Base-by-base conservation (phyloP, 2,888 invertebrate genomes). In the Xestia c-nigrum region DNA sequence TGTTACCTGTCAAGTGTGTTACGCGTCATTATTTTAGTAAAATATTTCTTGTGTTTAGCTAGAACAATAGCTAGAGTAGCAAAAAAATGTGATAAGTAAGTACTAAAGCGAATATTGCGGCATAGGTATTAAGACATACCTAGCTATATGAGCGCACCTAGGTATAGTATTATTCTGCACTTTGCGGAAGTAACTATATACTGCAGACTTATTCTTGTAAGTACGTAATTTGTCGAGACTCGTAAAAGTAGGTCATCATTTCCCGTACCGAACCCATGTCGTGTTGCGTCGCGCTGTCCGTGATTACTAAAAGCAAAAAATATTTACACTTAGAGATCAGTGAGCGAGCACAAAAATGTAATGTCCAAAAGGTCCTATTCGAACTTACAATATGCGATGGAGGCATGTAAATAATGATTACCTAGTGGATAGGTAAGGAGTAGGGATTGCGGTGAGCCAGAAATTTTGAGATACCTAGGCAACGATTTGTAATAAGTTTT, bases 1-100 rank as follows among this genome's bases (percentile, higher is more conserved):
- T 43, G 9, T 3, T 72, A 52, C 14, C 57, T 83, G 87, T 87
- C 85, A 87, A 79, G 52, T 72, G 61, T 38, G 31, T 43, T 59
- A 50, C 0, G n/a, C 31, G 81, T 43, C 47, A 47, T 43, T 38
- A 46, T n/a, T 68, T 31, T 47, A 43, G 0, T 80, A 31, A 57
- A 57, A 57, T 5, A 40, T 31, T 31, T 31, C 31, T 31, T 31
- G 31, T 31, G 31, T 31, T 31, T 31, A 31, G 31, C 31, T 31
- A 31, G 31, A 31, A n/a, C n/a, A n/a, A n/a, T n/a, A n/a, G n/a
- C n/a, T n/a, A n/a, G n/a, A 31, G 31, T 31, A 2, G 31, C 31
- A 31, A 31, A 31, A 31, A 31, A 31, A 24, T 64, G 73, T 84
- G 52, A 5, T 66, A 31, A 31, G 31, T 66, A 31, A 31, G 31